These are phyloP conservation scores for Patiria pectinifera DNA, from an alignment of 53 echinoderm and acorn worm species.

Conservation along the genomic window DNA sequence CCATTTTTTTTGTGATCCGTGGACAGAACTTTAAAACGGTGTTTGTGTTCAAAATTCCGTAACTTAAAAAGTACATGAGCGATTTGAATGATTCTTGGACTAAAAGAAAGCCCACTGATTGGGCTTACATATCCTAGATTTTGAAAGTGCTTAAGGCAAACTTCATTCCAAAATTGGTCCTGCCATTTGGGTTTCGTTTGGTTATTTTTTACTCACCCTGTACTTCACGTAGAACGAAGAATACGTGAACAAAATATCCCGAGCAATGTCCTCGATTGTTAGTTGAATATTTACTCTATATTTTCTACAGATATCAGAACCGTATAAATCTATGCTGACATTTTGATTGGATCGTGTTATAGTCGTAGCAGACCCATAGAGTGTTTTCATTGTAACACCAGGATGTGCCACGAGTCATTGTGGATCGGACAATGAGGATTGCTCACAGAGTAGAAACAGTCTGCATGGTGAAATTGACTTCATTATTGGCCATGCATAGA, in stretches of 20 bases:
- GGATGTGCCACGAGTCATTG: not conserved
- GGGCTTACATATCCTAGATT: too few relatives aligned
- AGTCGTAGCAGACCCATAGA: not conserved
- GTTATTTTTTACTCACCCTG: too few relatives aligned
- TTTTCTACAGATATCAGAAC: not conserved
- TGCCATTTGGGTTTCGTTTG: too few relatives aligned
- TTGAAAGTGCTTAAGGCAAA: too few relatives aligned
- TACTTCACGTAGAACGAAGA: not conserved
- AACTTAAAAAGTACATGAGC: too few relatives aligned
- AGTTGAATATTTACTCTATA: too few relatives aligned
- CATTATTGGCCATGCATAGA: not conserved
- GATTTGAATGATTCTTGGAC: too few relatives aligned
- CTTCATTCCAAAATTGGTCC: too few relatives aligned
- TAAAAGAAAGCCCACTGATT: too few relatives aligned
- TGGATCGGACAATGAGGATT: not conserved
- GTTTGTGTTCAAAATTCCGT: too few relatives aligned
- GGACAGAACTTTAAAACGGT: too few relatives aligned
- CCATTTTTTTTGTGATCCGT: too few relatives aligned
- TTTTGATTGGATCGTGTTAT: slow-evolving; percentile 15
- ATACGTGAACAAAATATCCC: not conserved
- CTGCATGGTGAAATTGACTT: not conserved
- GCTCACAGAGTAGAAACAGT: not conserved
- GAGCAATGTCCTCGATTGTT: not conserved
- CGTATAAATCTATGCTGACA: slow-evolving; percentile 6
- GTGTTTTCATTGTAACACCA: slow-evolving; percentile 7